Evolutionary conservation across 2,888 invertebrate genomes (phyloP), one percentile per base, ranked within the genome.

Genomic region (Eilema sororculum): DNA sequence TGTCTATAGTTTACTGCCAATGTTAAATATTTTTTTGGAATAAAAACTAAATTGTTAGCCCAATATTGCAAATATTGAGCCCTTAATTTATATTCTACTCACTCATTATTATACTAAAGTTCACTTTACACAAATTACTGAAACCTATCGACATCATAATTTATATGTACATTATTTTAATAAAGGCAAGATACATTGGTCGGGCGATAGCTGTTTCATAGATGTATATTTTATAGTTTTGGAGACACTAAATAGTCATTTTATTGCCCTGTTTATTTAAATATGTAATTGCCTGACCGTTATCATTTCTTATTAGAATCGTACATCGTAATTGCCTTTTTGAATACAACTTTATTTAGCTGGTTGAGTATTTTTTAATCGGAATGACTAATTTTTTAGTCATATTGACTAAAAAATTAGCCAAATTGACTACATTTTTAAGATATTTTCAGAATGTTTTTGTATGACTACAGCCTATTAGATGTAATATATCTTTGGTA

Each of bases 171-270:
- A 85, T 81, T 84, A 83, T 82, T 81, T 61, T 63, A 61, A 76
- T 85, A 87, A 89, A 87, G 93, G 93, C 93, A 94, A 94, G 93
- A 93, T 86, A 87, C 80, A 86, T 77, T 84, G 86, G 92, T 93
- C 93, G 90, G 86, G 88, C 92, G 75, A 90, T 93, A 93, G 94
- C 94, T 93, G 92, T 82, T 75, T 58, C 60, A 33, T n/a, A 6
- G 30, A 61, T 61, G 12, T 37, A 24, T 24, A 22, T 52, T 62
- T 52, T 46, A n/a, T 30, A 64, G 1, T 28, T 10, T 28, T 13
- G 20, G 25, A 20, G 52, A 64, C 52, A 28, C 13, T n/a, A 28
- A 52, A 52, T 20, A 46, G 63, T 20, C 8, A 22, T 16, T 46
- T 52, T 0, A 52, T 9, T 46, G 46, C 46, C 46, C 46, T 46